Base-by-base conservation (phyloP, 2,888 invertebrate species). In the Apantesis nais region DNA sequence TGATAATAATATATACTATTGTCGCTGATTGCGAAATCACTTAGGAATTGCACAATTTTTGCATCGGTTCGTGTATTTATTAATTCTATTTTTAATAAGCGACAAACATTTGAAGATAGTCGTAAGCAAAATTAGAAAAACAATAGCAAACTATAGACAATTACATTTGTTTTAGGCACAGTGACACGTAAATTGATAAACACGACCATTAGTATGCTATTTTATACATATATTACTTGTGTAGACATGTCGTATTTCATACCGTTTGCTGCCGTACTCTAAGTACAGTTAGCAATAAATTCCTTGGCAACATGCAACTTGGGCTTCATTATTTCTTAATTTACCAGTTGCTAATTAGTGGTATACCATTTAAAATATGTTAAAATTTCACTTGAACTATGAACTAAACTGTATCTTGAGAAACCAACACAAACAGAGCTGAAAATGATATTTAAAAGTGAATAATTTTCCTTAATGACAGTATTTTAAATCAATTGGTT, bases 131-230 rank as follows among this genome's bases (percentile, higher is more conserved):
- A 78, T 78, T 83, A 80, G 82, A 80, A 80, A 78, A 85, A 85
- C 5, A 25, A 55, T n/a, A n/a, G n/a, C 55, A 86, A 84, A 83
- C 9, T 48, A 79, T 63, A 85, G 76, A 88, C 86, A 89, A 88
- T 88, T 85, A 88, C n/a, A 34, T 4, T 34, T 34, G 5, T 34
- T 34, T 34, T 4, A 34, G 34, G 34, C 5, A 34, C 34, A 34
- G 5, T 34, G 34, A 34, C 34, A 34, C n/a, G n/a, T n/a, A n/a
- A n/a, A n/a, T n/a, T n/a, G 85, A 82, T 86, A 88, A 88, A 91
- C 93, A 92, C 86, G 92, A 93, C 90, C 90, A 87, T 88, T 89
- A 89, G 87, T 48, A 83, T 84, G 83, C 80, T 79, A 87, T 90
- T 90, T 92, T 91, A 92, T n/a, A 52, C 22, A n/a, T 88, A 83